These are phyloP conservation scores for Echinops telfairi DNA, from an alignment of 2,113 vertebrate species.

Conservation along the genomic window DNA sequence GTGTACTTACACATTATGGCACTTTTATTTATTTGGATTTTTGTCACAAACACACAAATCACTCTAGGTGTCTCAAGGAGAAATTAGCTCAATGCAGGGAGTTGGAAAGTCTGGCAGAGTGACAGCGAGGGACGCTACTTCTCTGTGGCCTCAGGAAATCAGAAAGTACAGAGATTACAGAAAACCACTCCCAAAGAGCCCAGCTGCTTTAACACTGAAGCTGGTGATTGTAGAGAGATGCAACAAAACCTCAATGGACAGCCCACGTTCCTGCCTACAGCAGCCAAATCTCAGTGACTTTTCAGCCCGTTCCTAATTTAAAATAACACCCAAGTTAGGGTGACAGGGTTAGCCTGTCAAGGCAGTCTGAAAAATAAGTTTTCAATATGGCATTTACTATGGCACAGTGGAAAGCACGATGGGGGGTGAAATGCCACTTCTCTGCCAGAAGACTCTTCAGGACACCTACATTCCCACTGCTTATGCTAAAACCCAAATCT, in stretches of 20 bases:
- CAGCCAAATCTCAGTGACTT: neutral
- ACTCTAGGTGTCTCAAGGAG: neutral
- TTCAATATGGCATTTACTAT: neutral
- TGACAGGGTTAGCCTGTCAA: neutral
- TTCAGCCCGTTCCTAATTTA: neutral
- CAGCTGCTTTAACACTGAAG: neutral
- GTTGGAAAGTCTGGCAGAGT: neutral
- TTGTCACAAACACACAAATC: neutral
- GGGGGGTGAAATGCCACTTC: neutral
- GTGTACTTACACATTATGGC: neutral
- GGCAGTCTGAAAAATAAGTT: neutral
- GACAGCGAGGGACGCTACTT: neutral
- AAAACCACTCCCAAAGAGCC: neutral
- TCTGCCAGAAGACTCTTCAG: neutral
- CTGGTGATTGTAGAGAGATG: neutral
- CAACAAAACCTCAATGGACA: neutral
- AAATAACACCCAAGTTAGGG: neutral
- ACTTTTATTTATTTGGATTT: neutral
- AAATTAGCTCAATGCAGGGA: neutral
- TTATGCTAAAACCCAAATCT: neutral
- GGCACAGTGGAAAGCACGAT: neutral
- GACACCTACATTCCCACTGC: neutral
- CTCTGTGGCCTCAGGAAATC: neutral
- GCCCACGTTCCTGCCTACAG: neutral
- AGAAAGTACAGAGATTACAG: neutral